phyloP scores from a whole-genome alignment of 2,797 vertebrate genomes.

The Lepus oiostolus region DNA sequence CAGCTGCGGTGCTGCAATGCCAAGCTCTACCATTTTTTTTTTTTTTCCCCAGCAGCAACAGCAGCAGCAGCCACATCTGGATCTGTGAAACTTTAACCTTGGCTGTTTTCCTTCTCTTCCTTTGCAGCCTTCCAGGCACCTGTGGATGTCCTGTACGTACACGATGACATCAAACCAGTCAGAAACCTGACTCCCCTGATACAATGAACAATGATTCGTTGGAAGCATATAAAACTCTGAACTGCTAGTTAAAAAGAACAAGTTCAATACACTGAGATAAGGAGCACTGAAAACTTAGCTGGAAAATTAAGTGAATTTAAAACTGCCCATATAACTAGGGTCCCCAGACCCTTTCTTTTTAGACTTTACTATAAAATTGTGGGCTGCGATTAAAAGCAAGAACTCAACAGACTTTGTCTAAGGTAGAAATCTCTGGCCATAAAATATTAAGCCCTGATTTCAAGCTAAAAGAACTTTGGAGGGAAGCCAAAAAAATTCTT shows the following conservation, averaged over 20 bases:
- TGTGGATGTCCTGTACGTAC: constrained; percentile 66
- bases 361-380: constrained; percentile 63
- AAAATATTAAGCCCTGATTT: constrained; percentile 63
- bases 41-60: constrained; percentile 62
- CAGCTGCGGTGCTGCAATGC: constrained; percentile 77
- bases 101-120: constrained; percentile 66
- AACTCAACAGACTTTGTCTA: constrained; percentile 59
- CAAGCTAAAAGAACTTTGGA: constrained; percentile 55
- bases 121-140: constrained; percentile 69
- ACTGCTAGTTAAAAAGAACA: constrained; percentile 63
- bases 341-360: constrained; percentile 70
- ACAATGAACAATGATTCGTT: constrained; percentile 81
- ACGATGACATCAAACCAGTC: constrained; percentile 77
- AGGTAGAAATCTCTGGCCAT: constrained; percentile 36
- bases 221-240: constrained; percentile 72
- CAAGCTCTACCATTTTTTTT: constrained; percentile 53
- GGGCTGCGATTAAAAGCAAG: constrained; percentile 44
- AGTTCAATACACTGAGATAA: constrained; percentile 52
- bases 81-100: constrained; percentile 75
- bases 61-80: constrained; percentile 76
- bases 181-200: constrained; percentile 79
- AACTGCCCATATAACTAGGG: constrained; percentile 46
- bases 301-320: constrained; percentile 66
- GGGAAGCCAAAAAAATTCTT: constrained; percentile 51
- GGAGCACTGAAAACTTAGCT: constrained; percentile 54